phyloP scores from a whole-genome alignment of 2,888 invertebrate species.

The Sesia bembeciformis region DNA sequence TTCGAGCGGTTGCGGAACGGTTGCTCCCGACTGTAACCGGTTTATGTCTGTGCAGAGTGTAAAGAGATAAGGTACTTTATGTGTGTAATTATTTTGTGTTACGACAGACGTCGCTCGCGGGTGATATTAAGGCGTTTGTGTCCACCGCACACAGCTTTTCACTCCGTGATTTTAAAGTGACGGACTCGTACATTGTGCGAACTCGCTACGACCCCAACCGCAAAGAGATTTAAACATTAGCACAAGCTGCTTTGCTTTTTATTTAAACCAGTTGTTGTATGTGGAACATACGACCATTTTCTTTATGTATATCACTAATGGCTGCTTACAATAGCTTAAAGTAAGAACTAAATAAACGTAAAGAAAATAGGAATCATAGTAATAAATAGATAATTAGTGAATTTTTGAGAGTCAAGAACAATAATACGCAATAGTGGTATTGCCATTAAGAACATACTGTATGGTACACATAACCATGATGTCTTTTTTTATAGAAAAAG shows the following conservation, averaged over 20 bases:
- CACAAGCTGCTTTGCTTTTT: not conserved
- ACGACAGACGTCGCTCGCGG: conserved; percentile 51
- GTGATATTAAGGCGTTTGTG: conserved; percentile 50
- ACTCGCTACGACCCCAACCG: conserved; percentile 1
- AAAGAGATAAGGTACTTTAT: conserved; percentile 69
- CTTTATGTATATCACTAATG: too few relatives aligned
- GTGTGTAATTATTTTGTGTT: conserved; percentile 67
- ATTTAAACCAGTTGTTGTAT: not conserved
- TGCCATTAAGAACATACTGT: too few relatives aligned
- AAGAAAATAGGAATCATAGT: too few relatives aligned
- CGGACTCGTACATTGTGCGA: conserved; percentile 17
- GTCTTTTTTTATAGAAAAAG: too few relatives aligned
- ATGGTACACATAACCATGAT: too few relatives aligned
- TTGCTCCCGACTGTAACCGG: conserved; percentile 57
- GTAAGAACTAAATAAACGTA: too few relatives aligned
- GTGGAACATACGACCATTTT: too few relatives aligned
- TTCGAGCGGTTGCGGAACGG: conserved; percentile 57
- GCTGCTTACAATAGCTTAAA: too few relatives aligned
- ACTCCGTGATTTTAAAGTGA: conserved; percentile 31
- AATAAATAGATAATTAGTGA: too few relatives aligned
- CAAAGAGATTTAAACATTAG: not conserved
- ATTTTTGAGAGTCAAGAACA: too few relatives aligned
- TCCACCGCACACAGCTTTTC: conserved; percentile 27
- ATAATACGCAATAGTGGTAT: too few relatives aligned
- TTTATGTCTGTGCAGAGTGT: conserved; percentile 60